Evolutionary conservation across 2,888 invertebrate species (phyloP), one percentile per base, ranked within the genome.

Genomic region (Conus canariensis): DNA sequence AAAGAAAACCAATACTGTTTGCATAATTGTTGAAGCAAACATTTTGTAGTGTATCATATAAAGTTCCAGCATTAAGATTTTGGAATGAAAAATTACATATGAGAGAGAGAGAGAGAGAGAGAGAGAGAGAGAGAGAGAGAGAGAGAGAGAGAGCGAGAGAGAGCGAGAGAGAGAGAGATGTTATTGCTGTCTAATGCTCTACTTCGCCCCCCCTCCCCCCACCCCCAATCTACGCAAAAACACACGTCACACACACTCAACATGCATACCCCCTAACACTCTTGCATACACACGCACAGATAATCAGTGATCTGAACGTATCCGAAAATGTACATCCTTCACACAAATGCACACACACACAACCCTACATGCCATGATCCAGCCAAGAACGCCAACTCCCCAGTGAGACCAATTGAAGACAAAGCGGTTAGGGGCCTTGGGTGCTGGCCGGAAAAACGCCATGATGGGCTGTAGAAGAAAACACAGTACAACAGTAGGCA

Each of bases 341-440:
- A 56, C 58, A 58, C 58, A 83, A 5, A 58, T 58, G 9, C 58
- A 58, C 58, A 83, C 58, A 58, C 82, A 83, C 58, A 83, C 56
- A 56, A 60, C 67, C 85, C 6, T 56, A 89, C 89, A 74, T 19
- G 85, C 85, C 89, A 90, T 19, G 56, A 91, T 77, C 90, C 90
- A 91, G 56, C 90, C 90, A 14, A 90, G 58, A 16, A 90, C 82
- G 14, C 91, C 91, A 59, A 90, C 80, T 9, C 88, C 90, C 91
- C 91, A 91, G 90, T 91, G 91, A 1, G 59, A 85, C 90, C 91
- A 90, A 83, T 88, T 90, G 64, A 91, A 91, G 19, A 89, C 16
- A 25, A 58, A 67, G 45, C 91, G 88, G 25, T 90, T 88, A 30
- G 90, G 74, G 9, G 90, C 87, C 59, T 88, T 87, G 19, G 70